phyloP scores from a whole-genome alignment of 2,113 vertebrate species.

The Marmota monax region DNA sequence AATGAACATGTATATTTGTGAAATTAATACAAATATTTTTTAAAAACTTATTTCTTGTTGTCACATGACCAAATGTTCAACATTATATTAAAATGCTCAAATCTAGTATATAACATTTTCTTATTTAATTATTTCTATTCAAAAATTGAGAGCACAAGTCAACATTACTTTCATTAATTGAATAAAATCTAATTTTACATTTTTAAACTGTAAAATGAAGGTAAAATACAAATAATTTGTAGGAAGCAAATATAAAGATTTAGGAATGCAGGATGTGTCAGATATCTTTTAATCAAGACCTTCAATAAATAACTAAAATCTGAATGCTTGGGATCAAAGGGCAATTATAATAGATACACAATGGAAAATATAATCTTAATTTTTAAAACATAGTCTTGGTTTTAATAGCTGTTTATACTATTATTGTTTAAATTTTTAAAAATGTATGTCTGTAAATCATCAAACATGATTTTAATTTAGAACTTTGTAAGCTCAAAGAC shows the following conservation, averaged over 20 bases:
- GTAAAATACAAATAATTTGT: not conserved
- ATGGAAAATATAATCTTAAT: not conserved
- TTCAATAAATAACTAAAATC: not conserved
- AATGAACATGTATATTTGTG: not conserved
- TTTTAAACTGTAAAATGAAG: not conserved
- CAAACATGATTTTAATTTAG: not conserved
- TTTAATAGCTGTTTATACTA: not conserved
- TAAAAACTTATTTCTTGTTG: conserved; percentile 3
- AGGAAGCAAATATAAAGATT: not conserved
- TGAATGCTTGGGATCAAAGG: not conserved
- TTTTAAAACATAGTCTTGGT: not conserved
- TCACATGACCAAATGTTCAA: not conserved
- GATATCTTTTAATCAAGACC: not conserved
- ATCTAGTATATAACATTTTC: not conserved
- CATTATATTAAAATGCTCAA: not conserved
- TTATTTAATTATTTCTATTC: not conserved
- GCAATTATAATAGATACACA: not conserved
- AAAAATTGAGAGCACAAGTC: not conserved
- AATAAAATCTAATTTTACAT: not conserved
- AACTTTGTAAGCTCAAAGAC: too few relatives aligned
- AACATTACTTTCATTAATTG: not conserved
- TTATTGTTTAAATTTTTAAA: conserved; percentile 43
- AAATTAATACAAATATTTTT: conserved; percentile 2
- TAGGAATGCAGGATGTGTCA: not conserved
- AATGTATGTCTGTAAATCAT: not conserved